A percentile compares a stretch with the other conserved stretches of the same genome.
These are phyloP conservation scores for Drosophila suboccidentalis DNA, from an alignment of 2,888 invertebrate species.

Conservation along the genomic window DNA sequence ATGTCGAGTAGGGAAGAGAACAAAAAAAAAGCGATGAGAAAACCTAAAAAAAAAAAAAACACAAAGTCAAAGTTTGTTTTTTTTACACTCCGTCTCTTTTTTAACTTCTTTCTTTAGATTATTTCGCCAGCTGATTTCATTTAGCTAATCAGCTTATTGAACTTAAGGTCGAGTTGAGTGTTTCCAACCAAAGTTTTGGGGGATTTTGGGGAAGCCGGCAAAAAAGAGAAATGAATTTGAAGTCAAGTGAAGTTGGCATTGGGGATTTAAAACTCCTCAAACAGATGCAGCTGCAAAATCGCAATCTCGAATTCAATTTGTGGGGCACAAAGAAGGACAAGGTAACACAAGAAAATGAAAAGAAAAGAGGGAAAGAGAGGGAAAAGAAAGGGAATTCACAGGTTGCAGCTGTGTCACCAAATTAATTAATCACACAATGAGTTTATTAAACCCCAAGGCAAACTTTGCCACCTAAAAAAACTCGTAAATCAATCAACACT, in stretches of 20 bases:
- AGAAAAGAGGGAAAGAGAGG: neutral
- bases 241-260: constrained; percentile 55
- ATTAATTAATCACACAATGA: constrained; percentile 62
- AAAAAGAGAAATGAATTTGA: constrained; percentile 40
- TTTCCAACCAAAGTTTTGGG: neutral
- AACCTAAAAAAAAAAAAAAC: constrained; percentile 1
- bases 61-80: constrained; percentile 36
- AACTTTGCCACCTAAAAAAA: neutral
- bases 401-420: constrained; percentile 37
- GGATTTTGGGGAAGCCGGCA: neutral
- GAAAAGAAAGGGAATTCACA: neutral
- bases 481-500: constrained; percentile 7
- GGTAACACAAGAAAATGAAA: neutral
- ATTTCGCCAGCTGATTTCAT: constrained; percentile 65
- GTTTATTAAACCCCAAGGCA: constrained; percentile 34
- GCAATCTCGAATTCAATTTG: constrained; percentile 67
- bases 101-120: constrained; percentile 16
- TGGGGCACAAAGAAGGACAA: constrained; percentile 10
- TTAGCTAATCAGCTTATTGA: constrained; percentile 79
- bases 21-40: neutral
- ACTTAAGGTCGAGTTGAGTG: constrained; percentile 55
- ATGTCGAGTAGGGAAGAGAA: neutral
- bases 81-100: constrained; percentile 10
- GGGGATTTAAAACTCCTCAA: constrained; percentile 33
- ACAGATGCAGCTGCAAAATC: constrained; percentile 59